A percentile compares a stretch with the other conserved stretches of the same genome.
Conservation (phyloP, 1,140 invertebrate genomes). For the Bicyclus anynana region DNA sequence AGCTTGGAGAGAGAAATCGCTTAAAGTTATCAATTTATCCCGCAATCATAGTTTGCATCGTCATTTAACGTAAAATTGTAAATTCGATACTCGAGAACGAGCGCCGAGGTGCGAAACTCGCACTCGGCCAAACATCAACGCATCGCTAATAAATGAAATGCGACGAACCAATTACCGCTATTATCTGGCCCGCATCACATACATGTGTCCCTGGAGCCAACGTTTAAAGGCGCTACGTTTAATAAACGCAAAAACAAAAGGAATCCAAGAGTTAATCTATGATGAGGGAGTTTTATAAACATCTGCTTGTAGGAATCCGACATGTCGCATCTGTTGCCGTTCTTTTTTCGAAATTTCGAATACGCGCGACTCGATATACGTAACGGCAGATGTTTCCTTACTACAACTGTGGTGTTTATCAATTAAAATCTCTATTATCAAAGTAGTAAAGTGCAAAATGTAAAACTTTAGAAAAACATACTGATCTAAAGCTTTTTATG, state of each 20-base stretch:
- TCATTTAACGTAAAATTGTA: no score
- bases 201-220: slow-evolving; percentile 31
- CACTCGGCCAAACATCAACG: neutral
- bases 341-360: slow-evolving; percentile 69
- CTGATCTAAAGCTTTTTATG: slow-evolving; percentile 13
- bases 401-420: slow-evolving; percentile 10
- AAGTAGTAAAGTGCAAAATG: slow-evolving; percentile 6
- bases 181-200: slow-evolving; percentile 55
- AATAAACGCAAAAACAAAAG: slow-evolving; percentile 62
- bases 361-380: slow-evolving; percentile 56
- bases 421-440: neutral
- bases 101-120: no score
- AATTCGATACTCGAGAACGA: no score
- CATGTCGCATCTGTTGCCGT: slow-evolving; percentile 72
- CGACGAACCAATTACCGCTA: slow-evolving; percentile 41
- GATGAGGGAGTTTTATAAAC: slow-evolving; percentile 69
- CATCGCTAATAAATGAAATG: slow-evolving; percentile 13
- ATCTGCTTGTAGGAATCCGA: slow-evolving; percentile 71
- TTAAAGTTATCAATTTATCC: no score
- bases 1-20: no score
- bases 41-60: no score
- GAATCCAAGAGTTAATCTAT: slow-evolving; percentile 63
- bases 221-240: slow-evolving; percentile 54
- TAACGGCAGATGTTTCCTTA: slow-evolving; percentile 63
- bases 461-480: neutral